Conservation (phyloP, 2,888 invertebrate species). For the Anthrax anthrax region DNA sequence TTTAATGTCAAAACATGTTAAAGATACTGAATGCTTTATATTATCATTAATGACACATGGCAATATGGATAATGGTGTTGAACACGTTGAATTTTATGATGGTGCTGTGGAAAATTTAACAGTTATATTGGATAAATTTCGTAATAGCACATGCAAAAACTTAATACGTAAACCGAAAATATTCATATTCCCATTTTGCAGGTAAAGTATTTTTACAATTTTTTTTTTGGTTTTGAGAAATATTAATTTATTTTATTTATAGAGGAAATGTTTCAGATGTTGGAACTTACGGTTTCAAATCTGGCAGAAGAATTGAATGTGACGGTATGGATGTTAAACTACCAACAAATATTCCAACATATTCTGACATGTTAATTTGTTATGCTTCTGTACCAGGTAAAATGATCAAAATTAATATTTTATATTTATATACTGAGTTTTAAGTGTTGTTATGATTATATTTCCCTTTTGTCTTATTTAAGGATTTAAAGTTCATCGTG, state of each 20-base stretch:
- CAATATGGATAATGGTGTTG: conserved; percentile 35
- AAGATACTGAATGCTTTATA: conserved; percentile 44
- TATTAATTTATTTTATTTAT: not conserved
- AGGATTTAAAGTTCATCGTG: conserved; percentile 38
- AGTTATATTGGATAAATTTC: conserved; percentile 45
- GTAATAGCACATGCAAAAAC: conserved; percentile 37
- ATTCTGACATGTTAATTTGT: conserved; percentile 49
- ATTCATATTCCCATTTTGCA: conserved; percentile 58
- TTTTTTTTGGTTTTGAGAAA: not conserved
- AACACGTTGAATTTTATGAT: conserved; percentile 46
- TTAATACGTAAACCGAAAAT: conserved; percentile 52
- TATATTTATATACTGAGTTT: not conserved
- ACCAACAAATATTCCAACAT: conserved; percentile 21
- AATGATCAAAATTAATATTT: not conserved
- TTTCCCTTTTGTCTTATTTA: not conserved
- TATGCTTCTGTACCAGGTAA: conserved; percentile 46
- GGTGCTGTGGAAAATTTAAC: conserved; percentile 37
- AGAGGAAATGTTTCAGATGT: conserved; percentile 24
- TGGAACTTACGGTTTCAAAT: conserved; percentile 20
- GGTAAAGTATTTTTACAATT: conserved; percentile 22
- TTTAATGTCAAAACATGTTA: conserved; percentile 31
- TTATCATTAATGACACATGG: conserved; percentile 56
- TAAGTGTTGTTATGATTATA: not conserved
- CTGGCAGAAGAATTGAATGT: conserved; percentile 15
- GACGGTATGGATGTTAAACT: conserved; percentile 12